Conservation (phyloP, 2,113 vertebrate genomes). For the Hystrix brachyura region DNA sequence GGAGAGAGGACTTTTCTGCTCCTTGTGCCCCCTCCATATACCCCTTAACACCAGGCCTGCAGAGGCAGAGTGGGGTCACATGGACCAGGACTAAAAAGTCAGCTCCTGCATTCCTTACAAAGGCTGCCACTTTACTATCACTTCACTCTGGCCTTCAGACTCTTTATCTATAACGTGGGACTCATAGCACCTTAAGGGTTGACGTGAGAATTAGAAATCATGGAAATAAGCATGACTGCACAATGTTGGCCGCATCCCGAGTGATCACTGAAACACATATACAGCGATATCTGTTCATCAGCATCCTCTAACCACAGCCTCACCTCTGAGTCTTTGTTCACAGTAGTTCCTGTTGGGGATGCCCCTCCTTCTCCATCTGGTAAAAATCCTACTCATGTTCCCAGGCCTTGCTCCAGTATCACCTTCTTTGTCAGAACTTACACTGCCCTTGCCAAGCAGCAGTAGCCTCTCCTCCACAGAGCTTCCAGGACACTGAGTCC, state of each 20-base stretch:
- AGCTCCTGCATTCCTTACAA: background rate
- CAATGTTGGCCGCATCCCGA: background rate
- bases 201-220: background rate
- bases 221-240: background rate
- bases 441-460: background rate
- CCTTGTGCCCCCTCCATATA: background rate
- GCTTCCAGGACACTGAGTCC: fast-evolving
- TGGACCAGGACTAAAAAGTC: background rate
- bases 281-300: background rate
- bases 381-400: background rate
- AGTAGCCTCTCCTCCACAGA: background rate
- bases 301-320: background rate
- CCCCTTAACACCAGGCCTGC: background rate
- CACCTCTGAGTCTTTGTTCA: background rate
- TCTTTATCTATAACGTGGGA: background rate
- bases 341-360: fast-evolving
- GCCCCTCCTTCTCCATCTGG: background rate
- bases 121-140: background rate
- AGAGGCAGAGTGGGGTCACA: background rate
- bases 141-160: background rate
- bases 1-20: background rate
- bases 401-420: background rate
- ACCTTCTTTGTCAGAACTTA: background rate
- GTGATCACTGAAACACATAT: background rate
- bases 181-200: background rate